Evolutionary conservation across 2,797 vertebrate genomes (phyloP), one percentile per base, ranked within the genome.

Genomic region (Hyperoplus immaculatus): DNA sequence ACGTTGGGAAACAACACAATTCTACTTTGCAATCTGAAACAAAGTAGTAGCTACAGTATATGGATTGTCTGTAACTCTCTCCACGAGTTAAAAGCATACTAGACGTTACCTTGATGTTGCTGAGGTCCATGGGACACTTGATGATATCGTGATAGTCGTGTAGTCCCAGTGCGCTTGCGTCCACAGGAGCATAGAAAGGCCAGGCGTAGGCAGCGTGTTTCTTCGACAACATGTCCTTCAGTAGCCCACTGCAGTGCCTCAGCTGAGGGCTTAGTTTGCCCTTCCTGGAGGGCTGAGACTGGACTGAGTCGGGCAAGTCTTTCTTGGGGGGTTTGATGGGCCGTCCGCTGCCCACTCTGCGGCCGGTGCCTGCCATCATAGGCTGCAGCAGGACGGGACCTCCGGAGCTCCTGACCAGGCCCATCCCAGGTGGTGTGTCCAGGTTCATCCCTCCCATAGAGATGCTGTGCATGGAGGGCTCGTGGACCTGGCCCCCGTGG

Each of bases 81-180:
- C 4, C 13, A 4, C 3, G 3, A 55, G 8, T 15, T 11, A 5
- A 10, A 29, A 43, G 15, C 49, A 42, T 15, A 8, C 11, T 16
- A 57, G 14, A 13, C 1, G 15, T 90, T 77, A 97, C 97, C 93
- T 97, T 98, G 88, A 98, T 97, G 59, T 95, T 96, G 94, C 96
- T 96, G 87, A 97, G 96, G 88, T 98, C 97, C 97, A 99, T 98
- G 70, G 98, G 97, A 83, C 96, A 96, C 69, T 99, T 99, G 79
- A 99, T 98, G 92, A 99, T 99, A 50, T 98, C 97, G 3, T 97
- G 97, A 75, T 98, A 98, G 87, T 98, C 97, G 1, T 98, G 97
- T 4, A 98, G 95, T 7, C 96, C 97, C 47, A 98, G 94, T 0
- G 96, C 94, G 0, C 96, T 95, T 0, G 86, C 88, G n/a, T 96